Evolutionary conservation across 2,113 vertebrate species (phyloP).

Genomic region (Anoura caudifer): DNA sequence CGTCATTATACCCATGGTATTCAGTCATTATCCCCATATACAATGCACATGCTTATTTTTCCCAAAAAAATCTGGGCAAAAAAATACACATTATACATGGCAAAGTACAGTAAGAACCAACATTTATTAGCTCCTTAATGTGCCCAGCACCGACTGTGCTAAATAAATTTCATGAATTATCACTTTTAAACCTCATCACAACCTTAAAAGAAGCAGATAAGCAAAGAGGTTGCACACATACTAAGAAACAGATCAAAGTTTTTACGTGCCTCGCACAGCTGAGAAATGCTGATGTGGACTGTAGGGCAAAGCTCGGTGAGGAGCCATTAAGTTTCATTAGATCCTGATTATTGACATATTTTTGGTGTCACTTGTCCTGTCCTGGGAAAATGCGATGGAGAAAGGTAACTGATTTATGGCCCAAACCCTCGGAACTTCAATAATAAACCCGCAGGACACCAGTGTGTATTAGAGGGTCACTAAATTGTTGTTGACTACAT

Average conservation of each 20-base stretch:
- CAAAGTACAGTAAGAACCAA: background rate
- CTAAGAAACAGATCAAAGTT: background rate
- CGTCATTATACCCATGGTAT: no score
- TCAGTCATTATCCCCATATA: no score
- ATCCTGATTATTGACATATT: background rate
- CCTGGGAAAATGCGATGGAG: background rate
- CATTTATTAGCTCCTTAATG: background rate
- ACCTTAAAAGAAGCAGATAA: background rate
- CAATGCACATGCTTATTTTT: no score
- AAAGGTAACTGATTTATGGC: background rate
- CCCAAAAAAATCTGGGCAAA: no score
- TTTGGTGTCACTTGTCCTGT: background rate
- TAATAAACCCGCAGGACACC: background rate
- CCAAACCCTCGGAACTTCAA: background rate
- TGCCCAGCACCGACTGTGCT: background rate
- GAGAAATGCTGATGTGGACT: background rate
- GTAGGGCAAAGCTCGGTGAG: background rate
- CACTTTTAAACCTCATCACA: background rate
- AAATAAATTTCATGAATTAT: background rate
- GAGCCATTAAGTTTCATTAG: background rate
- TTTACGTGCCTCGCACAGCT: background rate
- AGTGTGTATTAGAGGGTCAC: background rate
- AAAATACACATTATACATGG: no score
- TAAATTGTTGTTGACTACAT: background rate
- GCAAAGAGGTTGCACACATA: background rate